These are phyloP conservation scores for Pantherophis vulpinus DNA, from an alignment of 2,797 vertebrate species.

Conservation along the genomic window DNA sequence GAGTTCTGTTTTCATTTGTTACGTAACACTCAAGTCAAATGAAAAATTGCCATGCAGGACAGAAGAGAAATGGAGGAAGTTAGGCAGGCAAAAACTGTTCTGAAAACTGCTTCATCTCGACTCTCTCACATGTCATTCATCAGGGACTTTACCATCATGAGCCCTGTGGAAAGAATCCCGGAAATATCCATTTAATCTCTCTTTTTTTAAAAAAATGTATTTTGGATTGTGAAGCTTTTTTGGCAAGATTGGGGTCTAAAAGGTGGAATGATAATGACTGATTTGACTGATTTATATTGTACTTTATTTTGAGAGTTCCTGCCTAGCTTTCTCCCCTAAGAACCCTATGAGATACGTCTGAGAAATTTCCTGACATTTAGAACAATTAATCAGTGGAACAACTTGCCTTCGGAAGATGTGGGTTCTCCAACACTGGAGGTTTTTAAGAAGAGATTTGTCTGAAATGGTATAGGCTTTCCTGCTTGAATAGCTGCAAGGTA, in stretches of 20 bases:
- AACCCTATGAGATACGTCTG: neutral
- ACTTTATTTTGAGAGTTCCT: neutral
- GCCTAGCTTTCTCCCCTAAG: neutral
- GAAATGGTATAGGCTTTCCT: neutral
- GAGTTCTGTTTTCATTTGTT: neutral
- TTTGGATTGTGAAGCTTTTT: neutral
- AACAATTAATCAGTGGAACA: neutral
- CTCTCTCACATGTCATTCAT: neutral
- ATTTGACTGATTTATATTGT: neutral
- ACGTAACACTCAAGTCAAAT: neutral
- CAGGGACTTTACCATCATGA: neutral
- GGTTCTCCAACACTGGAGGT: neutral
- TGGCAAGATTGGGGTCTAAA: neutral
- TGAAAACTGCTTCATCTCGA: neutral
- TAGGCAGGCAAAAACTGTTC: neutral
- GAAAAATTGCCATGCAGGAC: neutral
- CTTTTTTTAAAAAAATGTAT: neutral
- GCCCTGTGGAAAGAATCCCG: neutral
- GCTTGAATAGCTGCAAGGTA: neutral
- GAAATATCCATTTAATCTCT: neutral
- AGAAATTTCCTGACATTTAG: neutral
- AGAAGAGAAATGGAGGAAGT: neutral
- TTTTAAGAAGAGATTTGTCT: neutral
- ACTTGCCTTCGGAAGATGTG: neutral
- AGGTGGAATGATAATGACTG: neutral